These are phyloP conservation scores for Fulmarus glacialis DNA, from an alignment of 2,113 vertebrate genomes.

Conservation along the genomic window DNA sequence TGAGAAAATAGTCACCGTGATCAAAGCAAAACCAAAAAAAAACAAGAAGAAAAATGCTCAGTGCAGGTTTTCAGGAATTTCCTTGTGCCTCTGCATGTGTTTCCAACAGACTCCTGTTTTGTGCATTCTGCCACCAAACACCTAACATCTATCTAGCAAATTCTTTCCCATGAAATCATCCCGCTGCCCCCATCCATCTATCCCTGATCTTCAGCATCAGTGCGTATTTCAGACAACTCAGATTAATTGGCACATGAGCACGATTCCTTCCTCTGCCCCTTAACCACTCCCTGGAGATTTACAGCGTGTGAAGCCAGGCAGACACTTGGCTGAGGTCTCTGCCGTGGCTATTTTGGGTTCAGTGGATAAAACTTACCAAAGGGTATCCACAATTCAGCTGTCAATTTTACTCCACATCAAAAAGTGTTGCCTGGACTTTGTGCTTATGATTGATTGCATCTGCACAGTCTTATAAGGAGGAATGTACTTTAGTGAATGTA, in stretches of 20 bases:
- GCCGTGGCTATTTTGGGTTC: background rate
- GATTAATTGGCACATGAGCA: background rate
- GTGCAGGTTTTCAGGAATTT: background rate
- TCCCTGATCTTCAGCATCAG: background rate
- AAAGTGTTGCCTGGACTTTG: background rate
- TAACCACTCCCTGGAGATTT: background rate
- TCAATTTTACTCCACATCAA: conserved; percentile 5
- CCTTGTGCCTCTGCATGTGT: background rate
- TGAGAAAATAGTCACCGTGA: fast-evolving
- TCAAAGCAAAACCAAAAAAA: background rate
- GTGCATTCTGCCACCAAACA: background rate
- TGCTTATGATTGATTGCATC: background rate
- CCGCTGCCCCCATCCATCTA: background rate
- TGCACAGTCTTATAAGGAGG: background rate
- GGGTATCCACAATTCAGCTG: background rate
- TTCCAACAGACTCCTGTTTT: background rate
- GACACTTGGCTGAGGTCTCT: background rate
- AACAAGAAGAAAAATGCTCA: background rate
- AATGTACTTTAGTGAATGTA: background rate
- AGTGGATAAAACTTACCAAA: background rate
- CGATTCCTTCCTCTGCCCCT: background rate
- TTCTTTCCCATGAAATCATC: background rate
- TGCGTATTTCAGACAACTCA: background rate
- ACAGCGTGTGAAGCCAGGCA: background rate
- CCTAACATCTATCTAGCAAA: background rate